Conservation (phyloP, 2,888 invertebrate genomes). For the Chloroclysta siterata region DNA sequence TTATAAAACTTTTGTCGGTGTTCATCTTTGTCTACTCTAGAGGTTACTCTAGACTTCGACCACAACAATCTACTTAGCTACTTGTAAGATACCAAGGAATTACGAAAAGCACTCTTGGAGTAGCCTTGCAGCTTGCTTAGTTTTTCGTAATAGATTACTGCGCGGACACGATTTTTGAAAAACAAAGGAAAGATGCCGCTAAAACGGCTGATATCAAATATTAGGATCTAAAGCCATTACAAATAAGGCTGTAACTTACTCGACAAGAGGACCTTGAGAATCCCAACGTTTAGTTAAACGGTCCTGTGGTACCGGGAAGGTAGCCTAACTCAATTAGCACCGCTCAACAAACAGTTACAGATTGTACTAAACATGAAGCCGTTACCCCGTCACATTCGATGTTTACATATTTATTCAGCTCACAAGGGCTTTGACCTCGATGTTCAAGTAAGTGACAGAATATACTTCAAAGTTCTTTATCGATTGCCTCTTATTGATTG, state of each 20-base stretch:
- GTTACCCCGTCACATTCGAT: slow-evolving; percentile 28
- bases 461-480: neutral
- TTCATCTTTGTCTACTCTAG: no score
- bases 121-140: neutral
- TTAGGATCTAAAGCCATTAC: no score
- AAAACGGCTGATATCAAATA: no score
- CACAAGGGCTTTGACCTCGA: slow-evolving; percentile 26
- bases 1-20: neutral
- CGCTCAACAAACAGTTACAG: slow-evolving; percentile 16
- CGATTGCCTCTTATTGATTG: no score
- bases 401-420: slow-evolving; percentile 22
- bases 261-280: neutral
- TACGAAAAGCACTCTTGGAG: no score
- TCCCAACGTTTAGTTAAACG: slow-evolving; percentile 3
- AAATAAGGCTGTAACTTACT: no score
- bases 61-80: no score
- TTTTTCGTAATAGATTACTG: neutral
- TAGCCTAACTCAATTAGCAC: slow-evolving; percentile 27
- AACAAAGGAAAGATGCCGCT: no score
- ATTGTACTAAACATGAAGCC: slow-evolving; percentile 28
- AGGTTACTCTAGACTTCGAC: no score
- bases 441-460: neutral
- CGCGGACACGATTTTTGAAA: neutral
- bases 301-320: slow-evolving; percentile 16
- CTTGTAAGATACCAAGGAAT: no score